Percentiles rank a stretch among this genome's conserved stretches.
These are phyloP conservation scores for Dipodomys merriami DNA, from an alignment of 2,113 vertebrate genomes.

Conservation along the genomic window DNA sequence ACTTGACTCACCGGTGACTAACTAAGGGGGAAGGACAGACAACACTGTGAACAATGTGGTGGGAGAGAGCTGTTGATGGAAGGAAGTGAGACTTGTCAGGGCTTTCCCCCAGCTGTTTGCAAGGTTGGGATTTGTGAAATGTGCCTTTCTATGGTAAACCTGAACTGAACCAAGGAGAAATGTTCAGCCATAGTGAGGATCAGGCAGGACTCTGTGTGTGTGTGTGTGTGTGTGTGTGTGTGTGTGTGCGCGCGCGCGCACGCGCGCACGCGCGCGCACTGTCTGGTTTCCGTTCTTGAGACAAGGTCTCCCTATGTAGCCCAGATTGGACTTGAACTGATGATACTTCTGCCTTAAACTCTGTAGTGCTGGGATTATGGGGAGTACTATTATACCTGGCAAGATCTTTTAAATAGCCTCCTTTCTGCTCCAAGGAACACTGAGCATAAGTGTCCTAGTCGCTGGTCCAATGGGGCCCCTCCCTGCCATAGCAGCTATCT, in stretches of 20 bases:
- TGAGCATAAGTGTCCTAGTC: neutral
- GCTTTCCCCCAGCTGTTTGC: conserved; percentile 40
- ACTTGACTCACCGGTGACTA: conserved; percentile 82
- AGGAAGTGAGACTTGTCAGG: conserved; percentile 72
- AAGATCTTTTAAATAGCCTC: neutral
- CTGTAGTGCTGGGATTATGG: neutral
- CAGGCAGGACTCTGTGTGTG: neutral
- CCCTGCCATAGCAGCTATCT: neutral
- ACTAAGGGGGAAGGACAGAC: conserved; percentile 79
- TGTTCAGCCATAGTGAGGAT: neutral
- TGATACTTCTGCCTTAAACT: neutral
- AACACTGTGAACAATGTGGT: conserved; percentile 69
- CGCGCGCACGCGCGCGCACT: no score
- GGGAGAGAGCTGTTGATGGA: conserved; percentile 66
- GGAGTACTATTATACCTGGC: no score
- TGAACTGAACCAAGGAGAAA: neutral
- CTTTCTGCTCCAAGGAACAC: neutral
- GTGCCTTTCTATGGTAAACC: neutral
- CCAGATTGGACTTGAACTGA: neutral
- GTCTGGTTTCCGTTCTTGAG: no score
- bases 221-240: no score
- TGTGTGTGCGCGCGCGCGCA: no score
- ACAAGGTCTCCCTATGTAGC: neutral
- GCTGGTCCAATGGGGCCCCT: neutral
- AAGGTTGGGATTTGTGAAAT: neutral